Base-by-base conservation (phyloP, 2,888 invertebrate species). In the Spialia ferax region DNA sequence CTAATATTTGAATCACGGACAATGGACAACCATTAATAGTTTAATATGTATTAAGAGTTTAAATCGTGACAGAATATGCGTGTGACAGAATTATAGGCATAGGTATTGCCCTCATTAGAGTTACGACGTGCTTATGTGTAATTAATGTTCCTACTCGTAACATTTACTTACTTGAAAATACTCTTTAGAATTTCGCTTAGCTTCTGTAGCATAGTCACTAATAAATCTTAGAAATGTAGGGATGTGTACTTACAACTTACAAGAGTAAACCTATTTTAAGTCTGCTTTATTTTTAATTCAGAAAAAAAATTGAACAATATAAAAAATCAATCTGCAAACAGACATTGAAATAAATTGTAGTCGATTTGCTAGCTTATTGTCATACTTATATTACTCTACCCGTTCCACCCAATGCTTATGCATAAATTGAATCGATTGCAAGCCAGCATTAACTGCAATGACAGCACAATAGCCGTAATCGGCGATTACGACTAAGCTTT, bases 61-160 rank as follows among this genome's bases (percentile, higher is more conserved):
- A 67, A 67, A 67, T 67, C 67, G 67, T 67, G 67, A 67, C 67
- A 61, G 67, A 67, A 67, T 67, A 67, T 67, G 67, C 67, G 67
- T 67, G 67, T 67, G 67, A 67, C 67, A 67, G 67, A 67, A 67
- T 61, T 67, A 54, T 67, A 63, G 63, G 35, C 63, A 38, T 38
- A 63, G 23, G 54, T 63, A 61, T 67, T 55, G 45, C 42, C 67
- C 55, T 67, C 66, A 55, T 66, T 60, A 45, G 66, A 60, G 35
- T 52, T 52, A 65, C 42, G 20, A 50, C 23, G 26, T 42, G 35
- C 59, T 59, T 59, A 59, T 65, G 65, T 59, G 59, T 65, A 65
- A 65, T 65, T 59, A 65, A 65, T 65, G 59, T 26, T 22, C 20
- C 35, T 45, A 45, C 45, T 18, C 18, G 18, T 2, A 50, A 35